Evolutionary conservation across 2,797 vertebrate genomes (phyloP).

Genomic region (Xiphorhynchus erythropygius): DNA sequence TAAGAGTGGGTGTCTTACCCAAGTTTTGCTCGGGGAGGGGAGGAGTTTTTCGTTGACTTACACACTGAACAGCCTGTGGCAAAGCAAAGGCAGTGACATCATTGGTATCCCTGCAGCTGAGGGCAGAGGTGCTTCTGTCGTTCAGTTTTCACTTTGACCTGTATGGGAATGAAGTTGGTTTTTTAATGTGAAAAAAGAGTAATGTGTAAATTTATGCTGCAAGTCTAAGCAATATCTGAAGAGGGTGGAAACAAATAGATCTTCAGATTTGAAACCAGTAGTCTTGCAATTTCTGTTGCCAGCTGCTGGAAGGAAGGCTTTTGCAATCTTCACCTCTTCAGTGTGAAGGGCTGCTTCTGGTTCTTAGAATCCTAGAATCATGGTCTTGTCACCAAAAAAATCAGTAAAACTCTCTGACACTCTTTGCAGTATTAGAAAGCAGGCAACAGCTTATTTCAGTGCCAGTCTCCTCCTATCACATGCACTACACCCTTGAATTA

Average conservation of each 20-base stretch:
- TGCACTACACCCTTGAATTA: background rate
- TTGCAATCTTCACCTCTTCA: accelerated
- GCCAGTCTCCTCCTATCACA: background rate
- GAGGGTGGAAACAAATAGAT: background rate
- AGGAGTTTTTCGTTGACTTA: background rate
- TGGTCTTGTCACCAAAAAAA: background rate
- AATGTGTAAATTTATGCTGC: background rate
- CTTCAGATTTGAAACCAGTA: background rate
- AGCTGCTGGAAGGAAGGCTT: background rate
- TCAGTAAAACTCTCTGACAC: background rate
- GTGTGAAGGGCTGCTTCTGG: background rate
- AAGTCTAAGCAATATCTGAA: background rate
- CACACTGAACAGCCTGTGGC: background rate
- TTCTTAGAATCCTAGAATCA: background rate
- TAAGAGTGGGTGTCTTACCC: background rate
- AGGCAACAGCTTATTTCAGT: background rate
- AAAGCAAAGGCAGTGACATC: background rate
- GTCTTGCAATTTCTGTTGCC: background rate
- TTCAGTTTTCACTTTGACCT: background rate
- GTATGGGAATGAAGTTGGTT: accelerated
- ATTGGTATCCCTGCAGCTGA: background rate
- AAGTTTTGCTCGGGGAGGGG: background rate
- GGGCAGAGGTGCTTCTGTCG: background rate
- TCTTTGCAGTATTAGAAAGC: background rate
- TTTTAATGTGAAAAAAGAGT: background rate